Percentiles rank a stretch among this genome's conserved stretches.
phyloP scores from a whole-genome alignment of 2,888 invertebrate species.

The Cordilura impudica region DNA sequence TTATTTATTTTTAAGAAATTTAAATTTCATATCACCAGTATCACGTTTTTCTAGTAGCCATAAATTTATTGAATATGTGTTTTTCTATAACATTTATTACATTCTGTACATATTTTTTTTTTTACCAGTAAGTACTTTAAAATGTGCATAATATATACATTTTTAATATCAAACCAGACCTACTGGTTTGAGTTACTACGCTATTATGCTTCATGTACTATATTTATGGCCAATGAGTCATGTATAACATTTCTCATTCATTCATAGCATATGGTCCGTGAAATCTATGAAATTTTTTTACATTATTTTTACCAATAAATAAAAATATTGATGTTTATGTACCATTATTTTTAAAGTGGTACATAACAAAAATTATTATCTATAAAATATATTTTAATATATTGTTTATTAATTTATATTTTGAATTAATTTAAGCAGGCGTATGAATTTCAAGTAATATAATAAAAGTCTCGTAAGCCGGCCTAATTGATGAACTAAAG shows the following conservation, averaged over 20 bases:
- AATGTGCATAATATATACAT: neutral
- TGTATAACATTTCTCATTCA: neutral
- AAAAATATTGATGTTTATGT: neutral
- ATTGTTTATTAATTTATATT: neutral
- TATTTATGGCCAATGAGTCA: slow-evolving; percentile 7
- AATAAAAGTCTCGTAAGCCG: too few species aligned
- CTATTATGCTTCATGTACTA: neutral
- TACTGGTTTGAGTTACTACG: neutral
- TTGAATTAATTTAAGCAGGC: neutral
- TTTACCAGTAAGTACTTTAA: neutral
- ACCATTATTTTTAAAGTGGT: neutral
- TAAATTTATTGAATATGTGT: neutral
- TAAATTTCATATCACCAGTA: too few species aligned
- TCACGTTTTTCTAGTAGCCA: neutral
- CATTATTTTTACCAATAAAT: neutral
- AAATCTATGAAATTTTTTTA: neutral
- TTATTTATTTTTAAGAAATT: too few species aligned
- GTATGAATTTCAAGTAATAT: too few species aligned
- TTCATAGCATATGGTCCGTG: slow-evolving; percentile 2
- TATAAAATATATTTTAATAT: neutral
- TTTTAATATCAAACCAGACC: neutral
- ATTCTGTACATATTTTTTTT: neutral
- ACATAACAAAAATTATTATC: neutral
- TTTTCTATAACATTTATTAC: neutral
- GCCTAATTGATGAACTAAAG: too few species aligned